phyloP scores from a whole-genome alignment of 64 coral and sea anemone species.

The Acropora yongei region DNA sequence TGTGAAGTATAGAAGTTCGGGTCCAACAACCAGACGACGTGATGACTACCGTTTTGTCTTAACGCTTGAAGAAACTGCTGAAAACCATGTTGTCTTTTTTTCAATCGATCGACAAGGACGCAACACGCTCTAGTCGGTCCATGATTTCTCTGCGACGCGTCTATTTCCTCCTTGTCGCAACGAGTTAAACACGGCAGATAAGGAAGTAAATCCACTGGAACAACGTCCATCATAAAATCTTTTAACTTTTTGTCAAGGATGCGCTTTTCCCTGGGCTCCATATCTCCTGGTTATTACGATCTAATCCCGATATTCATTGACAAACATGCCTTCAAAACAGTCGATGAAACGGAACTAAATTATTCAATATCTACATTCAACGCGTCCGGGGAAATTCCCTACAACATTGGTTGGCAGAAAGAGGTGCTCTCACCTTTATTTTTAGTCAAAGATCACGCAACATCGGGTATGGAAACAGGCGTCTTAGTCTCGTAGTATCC shows the following conservation, averaged over 20 bases:
- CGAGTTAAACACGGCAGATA: conserved; percentile 35
- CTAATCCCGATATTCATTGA: too few relatives aligned
- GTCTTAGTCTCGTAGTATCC: too few relatives aligned
- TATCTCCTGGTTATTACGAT: not conserved
- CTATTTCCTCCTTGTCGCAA: conserved; percentile 38
- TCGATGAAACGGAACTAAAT: too few relatives aligned
- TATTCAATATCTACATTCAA: too few relatives aligned
- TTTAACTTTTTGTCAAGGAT: conserved; percentile 13
- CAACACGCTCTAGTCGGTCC: conserved; percentile 25
- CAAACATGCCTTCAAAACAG: too few relatives aligned
- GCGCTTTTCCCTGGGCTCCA: conserved; percentile 1
- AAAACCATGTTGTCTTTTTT: conserved; percentile 35
- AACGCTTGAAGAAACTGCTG: conserved; percentile 62
- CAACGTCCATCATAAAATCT: conserved; percentile 30
- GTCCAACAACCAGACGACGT: conserved; percentile 58
- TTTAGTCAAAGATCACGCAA: too few relatives aligned
- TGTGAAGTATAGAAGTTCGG: not conserved
- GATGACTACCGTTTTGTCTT: not conserved
- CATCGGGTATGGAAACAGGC: too few relatives aligned
- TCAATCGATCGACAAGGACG: conserved; percentile 52
- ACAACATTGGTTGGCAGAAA: too few relatives aligned
- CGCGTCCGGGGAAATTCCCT: too few relatives aligned
- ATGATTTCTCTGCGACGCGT: not conserved
- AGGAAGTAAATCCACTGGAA: conserved; percentile 32
- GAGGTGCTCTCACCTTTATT: too few relatives aligned